These are phyloP conservation scores for Sebastes vulpes DNA, from an alignment of 2,797 vertebrate genomes.

Conservation along the genomic window DNA sequence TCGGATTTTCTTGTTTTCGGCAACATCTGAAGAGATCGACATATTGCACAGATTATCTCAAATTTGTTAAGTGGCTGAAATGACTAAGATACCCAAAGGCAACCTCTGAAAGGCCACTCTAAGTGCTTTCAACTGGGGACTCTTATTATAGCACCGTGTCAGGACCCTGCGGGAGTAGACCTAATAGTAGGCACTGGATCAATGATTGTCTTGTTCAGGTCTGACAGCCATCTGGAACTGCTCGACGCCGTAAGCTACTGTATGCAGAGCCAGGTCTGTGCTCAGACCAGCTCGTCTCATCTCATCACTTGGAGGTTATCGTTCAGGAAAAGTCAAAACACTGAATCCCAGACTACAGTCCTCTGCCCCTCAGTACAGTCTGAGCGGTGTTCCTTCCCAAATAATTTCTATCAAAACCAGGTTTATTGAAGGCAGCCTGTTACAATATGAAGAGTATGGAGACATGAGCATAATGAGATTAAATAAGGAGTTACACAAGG, in stretches of 20 bases:
- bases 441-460: neutral
- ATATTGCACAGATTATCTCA: slow-evolving; percentile 25
- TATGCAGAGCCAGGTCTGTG: neutral
- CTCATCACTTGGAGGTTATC: slow-evolving; percentile 3
- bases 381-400: neutral
- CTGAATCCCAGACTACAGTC: neutral
- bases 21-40: neutral
- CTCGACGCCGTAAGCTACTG: slow-evolving; percentile 5
- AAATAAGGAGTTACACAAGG: slow-evolving; percentile 10
- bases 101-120: slow-evolving; percentile 29
- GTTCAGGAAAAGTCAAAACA: neutral
- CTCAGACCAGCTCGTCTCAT: slow-evolving; percentile 23
- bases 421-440: neutral
- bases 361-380: neutral
- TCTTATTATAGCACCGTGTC: slow-evolving; percentile 44
- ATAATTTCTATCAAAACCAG: neutral
- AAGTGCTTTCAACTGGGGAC: slow-evolving; percentile 31
- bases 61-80: slow-evolving; percentile 8
- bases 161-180: slow-evolving; percentile 27
- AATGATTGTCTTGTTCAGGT: slow-evolving; percentile 31
- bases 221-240: slow-evolving; percentile 24
- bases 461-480: neutral
- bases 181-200: slow-evolving; percentile 38
- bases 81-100: slow-evolving; percentile 22
- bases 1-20: neutral